A percentile compares a stretch with the other conserved stretches of the same genome.
Evolutionary conservation across 2,888 invertebrate species (phyloP).

Genomic region (Rhyacophila evoluta): DNA sequence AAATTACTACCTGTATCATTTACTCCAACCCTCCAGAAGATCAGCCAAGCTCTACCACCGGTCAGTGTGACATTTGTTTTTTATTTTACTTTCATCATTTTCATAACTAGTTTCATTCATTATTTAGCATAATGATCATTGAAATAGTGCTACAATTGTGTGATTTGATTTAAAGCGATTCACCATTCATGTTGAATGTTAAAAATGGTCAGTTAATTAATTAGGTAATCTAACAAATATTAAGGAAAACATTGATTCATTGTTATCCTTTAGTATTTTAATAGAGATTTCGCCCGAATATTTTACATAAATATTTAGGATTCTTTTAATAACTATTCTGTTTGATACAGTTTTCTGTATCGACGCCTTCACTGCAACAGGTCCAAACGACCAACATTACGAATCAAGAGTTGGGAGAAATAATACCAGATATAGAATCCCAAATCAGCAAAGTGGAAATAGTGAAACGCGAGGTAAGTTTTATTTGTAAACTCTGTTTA

Average conservation of each 20-base stretch:
- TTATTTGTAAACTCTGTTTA: too few relatives aligned
- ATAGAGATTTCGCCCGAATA: too few relatives aligned
- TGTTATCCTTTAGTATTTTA: too few relatives aligned
- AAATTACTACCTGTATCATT: conserved; percentile 46
- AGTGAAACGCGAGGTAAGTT: conserved; percentile 31
- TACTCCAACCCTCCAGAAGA: conserved; percentile 38
- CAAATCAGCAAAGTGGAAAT: conserved; percentile 27
- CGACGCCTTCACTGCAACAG: conserved; percentile 22
- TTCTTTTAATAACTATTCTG: background rate
- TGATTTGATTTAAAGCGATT: too few relatives aligned
- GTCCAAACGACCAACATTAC: background rate
- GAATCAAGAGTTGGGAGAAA: background rate
- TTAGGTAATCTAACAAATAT: too few relatives aligned
- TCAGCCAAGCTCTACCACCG: conserved; percentile 28
- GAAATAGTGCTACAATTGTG: too few relatives aligned
- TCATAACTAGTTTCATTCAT: too few relatives aligned
- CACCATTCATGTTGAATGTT: too few relatives aligned
- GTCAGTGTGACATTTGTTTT: conserved; percentile 15
- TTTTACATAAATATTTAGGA: too few relatives aligned
- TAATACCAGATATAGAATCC: background rate
- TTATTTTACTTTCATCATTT: conserved; percentile 8
- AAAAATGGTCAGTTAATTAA: too few relatives aligned
- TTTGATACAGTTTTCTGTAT: conserved; percentile 29
- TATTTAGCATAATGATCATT: too few relatives aligned
- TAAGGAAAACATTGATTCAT: too few relatives aligned